Conservation (phyloP, 1,140 invertebrate genomes). For the Drosophila fuyamai region DNA sequence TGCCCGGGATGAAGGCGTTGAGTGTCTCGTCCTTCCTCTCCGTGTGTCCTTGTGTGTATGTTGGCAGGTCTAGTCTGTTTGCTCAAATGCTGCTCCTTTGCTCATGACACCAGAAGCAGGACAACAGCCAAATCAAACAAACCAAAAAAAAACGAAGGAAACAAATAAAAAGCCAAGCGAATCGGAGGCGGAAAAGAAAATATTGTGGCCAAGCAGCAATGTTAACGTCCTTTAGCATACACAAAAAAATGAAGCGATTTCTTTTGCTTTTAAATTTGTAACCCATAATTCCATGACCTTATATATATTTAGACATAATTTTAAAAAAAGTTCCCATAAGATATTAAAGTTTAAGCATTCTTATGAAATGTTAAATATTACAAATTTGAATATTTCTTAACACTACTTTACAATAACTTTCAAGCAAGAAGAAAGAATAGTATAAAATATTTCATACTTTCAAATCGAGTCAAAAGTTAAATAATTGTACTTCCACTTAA, state of each 20-base stretch:
- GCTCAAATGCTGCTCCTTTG: slow-evolving; percentile 78
- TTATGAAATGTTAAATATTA: too few species aligned
- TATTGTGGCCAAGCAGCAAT: slow-evolving; percentile 76
- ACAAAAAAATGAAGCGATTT: background rate
- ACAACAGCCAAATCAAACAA: slow-evolving; percentile 52
- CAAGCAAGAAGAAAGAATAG: too few species aligned
- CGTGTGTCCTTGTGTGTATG: slow-evolving; percentile 9
- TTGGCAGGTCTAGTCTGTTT: slow-evolving; percentile 80
- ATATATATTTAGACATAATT: too few species aligned
- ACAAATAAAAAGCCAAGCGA: slow-evolving; percentile 77
- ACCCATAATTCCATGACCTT: too few species aligned
- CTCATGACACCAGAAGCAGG: slow-evolving; percentile 74
- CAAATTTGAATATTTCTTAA: too few species aligned
- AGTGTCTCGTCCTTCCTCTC: slow-evolving; percentile 9
- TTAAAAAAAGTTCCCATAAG: too few species aligned
- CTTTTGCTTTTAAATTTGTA: too few species aligned
- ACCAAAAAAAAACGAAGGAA: slow-evolving; percentile 46
- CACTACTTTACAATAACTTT: too few species aligned
- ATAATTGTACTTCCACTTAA: too few species aligned
- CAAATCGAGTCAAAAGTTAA: too few species aligned
- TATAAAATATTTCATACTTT: too few species aligned
- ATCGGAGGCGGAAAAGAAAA: slow-evolving; percentile 74
- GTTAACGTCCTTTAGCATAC: slow-evolving; percentile 31
- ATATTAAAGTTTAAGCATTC: too few species aligned
- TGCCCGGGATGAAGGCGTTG: slow-evolving; percentile 18